phyloP scores from a whole-genome alignment of 1,140 invertebrate species.

The Homarus americanus region DNA sequence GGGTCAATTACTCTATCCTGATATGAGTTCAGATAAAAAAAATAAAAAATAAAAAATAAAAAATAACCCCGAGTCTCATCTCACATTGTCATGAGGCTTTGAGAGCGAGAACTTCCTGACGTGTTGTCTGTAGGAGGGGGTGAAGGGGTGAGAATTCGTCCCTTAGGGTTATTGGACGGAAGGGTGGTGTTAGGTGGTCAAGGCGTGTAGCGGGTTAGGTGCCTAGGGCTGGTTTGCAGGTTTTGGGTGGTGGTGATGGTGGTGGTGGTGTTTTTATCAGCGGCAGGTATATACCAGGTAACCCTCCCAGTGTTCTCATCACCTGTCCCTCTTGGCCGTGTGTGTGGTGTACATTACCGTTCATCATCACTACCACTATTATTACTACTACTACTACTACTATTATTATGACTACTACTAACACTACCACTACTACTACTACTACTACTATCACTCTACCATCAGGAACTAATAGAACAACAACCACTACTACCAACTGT shows the following conservation, averaged over 20 bases:
- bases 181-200: background rate
- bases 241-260: no score
- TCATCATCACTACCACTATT: no score
- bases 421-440: no score
- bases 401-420: no score
- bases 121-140: background rate
- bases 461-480: no score
- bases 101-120: background rate
- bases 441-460: no score
- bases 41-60: no score
- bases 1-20: slow-evolving; percentile 66
- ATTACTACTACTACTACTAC: no score
- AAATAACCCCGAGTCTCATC: slow-evolving; percentile 26
- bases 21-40: slow-evolving; percentile 56
- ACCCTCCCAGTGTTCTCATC: slow-evolving; percentile 48
- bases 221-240: no score
- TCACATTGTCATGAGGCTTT: slow-evolving; percentile 37
- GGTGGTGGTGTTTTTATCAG: background rate
- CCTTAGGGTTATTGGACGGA: background rate
- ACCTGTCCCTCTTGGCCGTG: slow-evolving; percentile 5
- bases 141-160: background rate
- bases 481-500: no score
- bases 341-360: no score
- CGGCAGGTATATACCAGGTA: background rate
- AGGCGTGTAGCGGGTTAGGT: background rate